These are phyloP conservation scores for Drosophila kurseongensis DNA, from an alignment of 1,140 invertebrate genomes.

Conservation along the genomic window DNA sequence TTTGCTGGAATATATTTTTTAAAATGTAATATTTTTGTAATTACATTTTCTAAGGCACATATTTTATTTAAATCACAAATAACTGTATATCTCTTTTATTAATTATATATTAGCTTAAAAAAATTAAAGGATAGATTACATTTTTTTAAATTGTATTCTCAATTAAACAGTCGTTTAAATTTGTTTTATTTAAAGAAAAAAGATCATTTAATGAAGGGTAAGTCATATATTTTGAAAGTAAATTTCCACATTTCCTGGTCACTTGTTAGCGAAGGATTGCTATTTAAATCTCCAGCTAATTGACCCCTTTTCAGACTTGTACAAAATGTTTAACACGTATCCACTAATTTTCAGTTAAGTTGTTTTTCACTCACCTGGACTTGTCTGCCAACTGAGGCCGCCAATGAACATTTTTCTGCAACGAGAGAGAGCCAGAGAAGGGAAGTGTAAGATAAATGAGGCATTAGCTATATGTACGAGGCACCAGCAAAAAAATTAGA, in stretches of 20 bases:
- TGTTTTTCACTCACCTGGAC: slow-evolving; percentile 93
- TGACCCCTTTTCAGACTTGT: slow-evolving; percentile 20
- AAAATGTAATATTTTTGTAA: no score
- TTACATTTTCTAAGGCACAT: no score
- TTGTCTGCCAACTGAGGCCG: slow-evolving; percentile 99
- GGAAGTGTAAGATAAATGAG: slow-evolving; percentile 71
- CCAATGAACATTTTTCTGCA: slow-evolving; percentile 99
- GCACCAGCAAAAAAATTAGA: slow-evolving; percentile 35
- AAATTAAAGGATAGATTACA: no score
- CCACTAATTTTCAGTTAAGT: slow-evolving; percentile 59
- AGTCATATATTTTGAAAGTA: no score
- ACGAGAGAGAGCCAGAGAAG: slow-evolving; percentile 85
- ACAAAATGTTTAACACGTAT: slow-evolving; percentile 36
- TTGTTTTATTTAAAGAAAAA: no score
- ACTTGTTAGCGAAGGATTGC: slow-evolving; percentile 48
- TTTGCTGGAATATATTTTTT: no score
- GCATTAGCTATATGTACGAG: slow-evolving; percentile 41
- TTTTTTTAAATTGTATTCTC: no score
- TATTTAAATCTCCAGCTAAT: slow-evolving; percentile 49
- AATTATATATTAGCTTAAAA: no score
- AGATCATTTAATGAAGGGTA: no score
- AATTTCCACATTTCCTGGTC: slow-evolving; percentile 4
- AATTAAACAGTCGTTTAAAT: no score
- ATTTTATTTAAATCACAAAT: no score
- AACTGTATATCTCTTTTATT: no score